Evolutionary conservation across 2,113 vertebrate species (phyloP).

Genomic region (Pseudorasbora parva): DNA sequence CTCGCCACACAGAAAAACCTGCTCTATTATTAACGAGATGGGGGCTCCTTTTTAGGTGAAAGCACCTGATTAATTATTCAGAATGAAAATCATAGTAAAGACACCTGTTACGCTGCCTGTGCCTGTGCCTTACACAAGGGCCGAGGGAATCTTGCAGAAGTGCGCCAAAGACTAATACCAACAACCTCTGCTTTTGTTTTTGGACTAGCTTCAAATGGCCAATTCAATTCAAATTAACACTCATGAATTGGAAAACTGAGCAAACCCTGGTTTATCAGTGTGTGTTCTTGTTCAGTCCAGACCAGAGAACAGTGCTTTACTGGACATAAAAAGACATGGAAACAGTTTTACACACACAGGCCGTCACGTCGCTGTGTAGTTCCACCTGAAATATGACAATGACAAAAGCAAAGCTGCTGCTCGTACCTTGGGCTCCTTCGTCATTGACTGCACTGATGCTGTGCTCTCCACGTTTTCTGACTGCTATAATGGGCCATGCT

Average conservation of each 20-base stretch:
- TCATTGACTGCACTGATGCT: neutral
- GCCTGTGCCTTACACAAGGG: neutral
- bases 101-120: slow-evolving; percentile 67
- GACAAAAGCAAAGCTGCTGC: neutral
- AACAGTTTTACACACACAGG: neutral
- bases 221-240: too few relatives aligned
- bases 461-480: slow-evolving; percentile 16
- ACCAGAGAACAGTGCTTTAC: slow-evolving; percentile 21
- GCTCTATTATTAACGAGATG: slow-evolving; percentile 75
- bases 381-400: neutral
- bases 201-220: neutral
- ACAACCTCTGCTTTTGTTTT: neutral
- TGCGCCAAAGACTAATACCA: neutral
- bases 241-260: neutral
- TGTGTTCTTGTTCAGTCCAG: neutral
- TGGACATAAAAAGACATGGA: neutral
- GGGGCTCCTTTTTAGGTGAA: slow-evolving; percentile 73
- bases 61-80: slow-evolving; percentile 75
- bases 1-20: slow-evolving; percentile 68
- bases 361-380: neutral
- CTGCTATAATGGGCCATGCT: slow-evolving; percentile 15
- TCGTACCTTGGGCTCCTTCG: neutral
- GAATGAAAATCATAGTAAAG: slow-evolving; percentile 72
- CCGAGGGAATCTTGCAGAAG: neutral
- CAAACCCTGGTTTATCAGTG: neutral